Base-by-base conservation (phyloP, 2,113 vertebrate species). In the Heteronetta atricapilla region DNA sequence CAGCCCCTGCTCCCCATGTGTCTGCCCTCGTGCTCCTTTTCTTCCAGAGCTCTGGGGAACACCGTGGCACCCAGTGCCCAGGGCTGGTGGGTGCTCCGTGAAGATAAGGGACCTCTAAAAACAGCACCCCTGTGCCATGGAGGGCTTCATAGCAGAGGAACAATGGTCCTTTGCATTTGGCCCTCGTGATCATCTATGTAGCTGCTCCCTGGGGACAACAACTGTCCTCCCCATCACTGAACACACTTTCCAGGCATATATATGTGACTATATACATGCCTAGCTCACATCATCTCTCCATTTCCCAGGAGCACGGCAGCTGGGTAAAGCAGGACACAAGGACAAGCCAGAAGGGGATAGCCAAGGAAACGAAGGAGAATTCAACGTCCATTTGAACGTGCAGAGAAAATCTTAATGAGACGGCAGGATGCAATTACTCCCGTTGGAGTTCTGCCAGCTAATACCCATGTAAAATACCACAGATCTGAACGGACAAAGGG, bases 381-480 rank as follows among this genome's bases (percentile, higher is more conserved):
- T 6, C 75, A 17, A 33, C 60, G 14, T 44, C 75, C 28, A 3
- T 46, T 52, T 6, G 38, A 79, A 46, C 56, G 66, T 28, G 19
- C 46, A 9, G 82, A 8, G 9, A 10, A 36, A 17, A 21, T n/a
- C 46, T 56, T 82, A 69, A 91, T 91, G 36, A 90, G 74, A 53
- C 17, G 29, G 8, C 6, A 33, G 68, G 92, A 81, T 56, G 17
- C 63, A 89, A 79, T 91, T 93, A 72, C 62, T 85, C 48, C 42
- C 2, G 14, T 42, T 91, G 88, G 93, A 92, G 63, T 62, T 75
- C 2, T 60, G 78, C 88, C 96, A 95, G 87, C 18, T 88, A 33
- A 60, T 46, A 72, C 29, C 62, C 48, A 19, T 56, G 46, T 12
- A 29, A 79, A 77, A 88, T 15, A 50, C 18, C 60, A 68, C 31